Base-by-base conservation (phyloP, 1,140 invertebrate genomes). In the Drosophila takahashii region DNA sequence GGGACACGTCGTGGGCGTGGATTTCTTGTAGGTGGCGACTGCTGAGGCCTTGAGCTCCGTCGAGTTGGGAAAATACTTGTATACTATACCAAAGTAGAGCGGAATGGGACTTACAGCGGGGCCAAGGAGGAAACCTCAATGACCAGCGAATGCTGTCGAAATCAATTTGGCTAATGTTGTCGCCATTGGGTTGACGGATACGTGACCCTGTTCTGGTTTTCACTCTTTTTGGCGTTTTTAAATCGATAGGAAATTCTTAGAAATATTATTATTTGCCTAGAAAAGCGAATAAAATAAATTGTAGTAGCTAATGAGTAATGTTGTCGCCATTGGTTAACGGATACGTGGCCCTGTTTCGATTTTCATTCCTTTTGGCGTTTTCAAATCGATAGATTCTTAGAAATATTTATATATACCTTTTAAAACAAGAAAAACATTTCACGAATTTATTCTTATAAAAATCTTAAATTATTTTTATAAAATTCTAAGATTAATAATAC, bases 91-190 rank as follows among this genome's bases (percentile, higher is more conserved):
- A 15, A 39, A 15, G 26, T 27, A 27, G 4, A 7, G 9, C 22
- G 34, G 42, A 15, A 41, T 39, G 10, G 27, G 48, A 11, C 16
- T 52, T 4, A 16, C 6, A 6, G 13, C 10, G n/a, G 11, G 10
- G 15, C 44, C 36, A 15, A 34, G 39, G 11, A 0, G 59, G 36
- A n/a, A 29, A 59, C 52, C 65, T 77, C 70, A 73, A 72, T 73
- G 71, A 37, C 71, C 70, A 73, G 52, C 67, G 42, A 45, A 41
- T 73, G 51, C 64, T 81, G 83, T 87, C 36, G 83, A 86, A 87
- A 86, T 86, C 84, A 87, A 87, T 86, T 86, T 86, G 83, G 64
- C 83, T 86, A 86, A 86, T 86, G 84, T 77, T 86, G 83, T 86
- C 83, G 81, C 74, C 79, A 65, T 50, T 37, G 51, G 26, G 26